phyloP scores from a whole-genome alignment of 2,797 vertebrate species.

The Phalloptychus januarius region DNA sequence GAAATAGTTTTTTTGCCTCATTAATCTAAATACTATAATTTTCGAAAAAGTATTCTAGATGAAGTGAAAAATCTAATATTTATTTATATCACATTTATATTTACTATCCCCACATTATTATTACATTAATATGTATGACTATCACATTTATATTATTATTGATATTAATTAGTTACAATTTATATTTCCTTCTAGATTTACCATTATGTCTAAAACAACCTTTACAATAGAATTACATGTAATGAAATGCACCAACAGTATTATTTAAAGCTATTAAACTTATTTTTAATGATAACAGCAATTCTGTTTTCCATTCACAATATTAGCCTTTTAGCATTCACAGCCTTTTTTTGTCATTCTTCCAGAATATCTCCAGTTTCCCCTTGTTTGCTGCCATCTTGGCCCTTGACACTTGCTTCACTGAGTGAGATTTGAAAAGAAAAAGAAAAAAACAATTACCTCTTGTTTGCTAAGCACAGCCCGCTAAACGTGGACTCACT shows the following conservation, averaged over 20 bases:
- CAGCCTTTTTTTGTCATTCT: neutral
- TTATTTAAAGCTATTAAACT: neutral
- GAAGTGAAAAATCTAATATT: neutral
- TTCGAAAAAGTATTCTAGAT: neutral
- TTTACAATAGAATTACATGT: neutral
- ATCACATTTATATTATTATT: too few species aligned
- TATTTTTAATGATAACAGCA: neutral
- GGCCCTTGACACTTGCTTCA: neutral
- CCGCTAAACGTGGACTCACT: neutral
- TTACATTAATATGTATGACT: too few species aligned
- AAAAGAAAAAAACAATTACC: neutral
- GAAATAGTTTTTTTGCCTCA: too few species aligned
- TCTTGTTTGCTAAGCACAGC: constrained; percentile 6
- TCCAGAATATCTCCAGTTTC: neutral
- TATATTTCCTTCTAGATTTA: neutral
- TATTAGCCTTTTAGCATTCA: neutral
- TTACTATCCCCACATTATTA: too few species aligned
- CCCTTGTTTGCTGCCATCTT: neutral
- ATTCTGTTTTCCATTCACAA: neutral
- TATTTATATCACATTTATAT: neutral
- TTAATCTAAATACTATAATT: neutral
- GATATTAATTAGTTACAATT: neutral
- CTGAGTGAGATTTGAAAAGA: neutral
- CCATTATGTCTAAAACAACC: neutral
- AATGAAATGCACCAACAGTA: neutral